These are phyloP conservation scores for Phalacrocorax brasilianus DNA, from an alignment of 2,113 vertebrate species.

Conservation along the genomic window DNA sequence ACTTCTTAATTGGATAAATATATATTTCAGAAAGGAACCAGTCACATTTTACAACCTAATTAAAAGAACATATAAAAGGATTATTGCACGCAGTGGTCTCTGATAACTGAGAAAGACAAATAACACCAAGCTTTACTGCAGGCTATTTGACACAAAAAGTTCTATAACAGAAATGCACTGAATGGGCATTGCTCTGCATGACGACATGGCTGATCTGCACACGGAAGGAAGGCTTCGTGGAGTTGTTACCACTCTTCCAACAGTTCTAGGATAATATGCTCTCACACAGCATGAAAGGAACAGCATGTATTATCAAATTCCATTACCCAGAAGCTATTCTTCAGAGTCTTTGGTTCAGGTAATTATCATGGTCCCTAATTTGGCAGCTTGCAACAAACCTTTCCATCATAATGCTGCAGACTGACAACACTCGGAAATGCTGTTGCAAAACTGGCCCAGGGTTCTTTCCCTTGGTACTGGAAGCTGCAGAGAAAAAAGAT, in stretches of 20 bases:
- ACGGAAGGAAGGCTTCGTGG: background rate
- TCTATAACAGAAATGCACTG: background rate
- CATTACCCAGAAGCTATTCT: background rate
- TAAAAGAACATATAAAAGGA: constrained; percentile 20
- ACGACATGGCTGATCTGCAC: background rate
- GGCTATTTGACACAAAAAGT: background rate
- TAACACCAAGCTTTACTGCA: background rate
- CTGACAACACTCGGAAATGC: background rate
- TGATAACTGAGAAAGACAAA: constrained; percentile 14
- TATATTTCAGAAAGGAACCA: background rate
- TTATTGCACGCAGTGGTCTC: background rate
- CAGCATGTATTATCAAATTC: background rate
- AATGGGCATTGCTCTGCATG: background rate
- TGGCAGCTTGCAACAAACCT: background rate
- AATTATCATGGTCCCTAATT: background rate
- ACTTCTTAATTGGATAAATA: constrained; percentile 35
- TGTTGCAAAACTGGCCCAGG: background rate
- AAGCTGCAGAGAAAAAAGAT: background rate
- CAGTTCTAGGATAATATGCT: background rate
- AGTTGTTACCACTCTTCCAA: background rate
- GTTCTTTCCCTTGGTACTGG: background rate
- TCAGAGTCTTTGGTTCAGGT: background rate
- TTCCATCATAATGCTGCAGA: background rate
- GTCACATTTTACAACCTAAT: constrained; percentile 34
- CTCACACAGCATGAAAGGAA: background rate